Conservation (phyloP, 1,140 invertebrate genomes). For the Drosophila ercepeae region DNA sequence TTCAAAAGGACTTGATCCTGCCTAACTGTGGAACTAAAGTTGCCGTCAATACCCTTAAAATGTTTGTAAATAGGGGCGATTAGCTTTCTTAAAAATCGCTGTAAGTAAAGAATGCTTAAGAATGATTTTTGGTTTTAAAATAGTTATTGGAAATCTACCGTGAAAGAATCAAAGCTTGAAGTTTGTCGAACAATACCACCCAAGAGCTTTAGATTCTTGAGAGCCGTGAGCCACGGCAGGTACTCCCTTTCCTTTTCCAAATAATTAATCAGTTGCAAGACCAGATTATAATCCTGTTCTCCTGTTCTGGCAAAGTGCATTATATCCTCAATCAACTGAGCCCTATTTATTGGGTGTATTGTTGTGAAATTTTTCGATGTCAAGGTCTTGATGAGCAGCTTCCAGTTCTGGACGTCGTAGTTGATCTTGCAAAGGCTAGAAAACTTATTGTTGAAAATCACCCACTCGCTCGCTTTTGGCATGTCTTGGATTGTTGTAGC, state of each 20-base stretch:
- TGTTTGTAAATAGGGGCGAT: slow-evolving; percentile 85
- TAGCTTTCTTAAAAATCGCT: slow-evolving; percentile 86
- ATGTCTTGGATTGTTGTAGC: not conserved
- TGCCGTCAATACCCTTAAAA: slow-evolving; percentile 84
- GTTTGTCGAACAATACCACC: slow-evolving; percentile 84
- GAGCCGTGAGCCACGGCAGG: slow-evolving; percentile 87
- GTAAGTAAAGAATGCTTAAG: not conserved
- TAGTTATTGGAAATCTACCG: slow-evolving; percentile 56
- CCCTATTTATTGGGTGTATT: slow-evolving; percentile 89
- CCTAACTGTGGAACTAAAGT: slow-evolving; percentile 73
- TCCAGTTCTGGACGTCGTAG: slow-evolving; percentile 89
- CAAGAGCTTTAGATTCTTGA: slow-evolving; percentile 85
- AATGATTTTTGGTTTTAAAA: not conserved
- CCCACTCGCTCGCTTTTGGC: slow-evolving; percentile 84
- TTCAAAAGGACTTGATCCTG: slow-evolving; percentile 85
- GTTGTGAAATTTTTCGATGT: slow-evolving; percentile 82
- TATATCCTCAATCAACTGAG: slow-evolving; percentile 91
- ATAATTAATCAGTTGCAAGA: slow-evolving; percentile 87
- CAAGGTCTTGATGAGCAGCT: slow-evolving; percentile 85
- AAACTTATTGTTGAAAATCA: slow-evolving; percentile 86
- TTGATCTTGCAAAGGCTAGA: slow-evolving; percentile 89
- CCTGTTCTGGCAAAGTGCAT: slow-evolving; percentile 89
- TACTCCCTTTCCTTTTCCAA: slow-evolving; percentile 87
- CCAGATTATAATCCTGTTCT: slow-evolving; percentile 86
- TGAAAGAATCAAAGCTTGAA: slow-evolving; percentile 85